Evolutionary conservation across 2,888 invertebrate species (phyloP), one percentile per base, ranked within the genome.

Genomic region (Sturmia bella): DNA sequence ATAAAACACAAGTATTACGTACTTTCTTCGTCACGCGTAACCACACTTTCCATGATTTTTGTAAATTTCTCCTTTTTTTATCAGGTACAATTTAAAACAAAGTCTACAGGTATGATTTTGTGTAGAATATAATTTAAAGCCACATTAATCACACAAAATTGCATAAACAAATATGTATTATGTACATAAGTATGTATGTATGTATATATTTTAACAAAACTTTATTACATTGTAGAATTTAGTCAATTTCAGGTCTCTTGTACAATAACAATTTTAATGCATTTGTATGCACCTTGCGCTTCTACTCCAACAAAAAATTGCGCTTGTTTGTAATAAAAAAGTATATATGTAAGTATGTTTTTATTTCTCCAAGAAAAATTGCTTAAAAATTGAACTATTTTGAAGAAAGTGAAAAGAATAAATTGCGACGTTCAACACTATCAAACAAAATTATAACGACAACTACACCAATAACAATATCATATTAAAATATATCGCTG

Each of bases 1-100:
- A 32, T 32, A 32, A 27, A 27, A 32, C 9, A 13, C 24, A 52
- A 21, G 12, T 52, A 64, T 43, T 81, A 86, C 87, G 87, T 87
- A 88, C 88, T 85, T 61, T 88, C 88, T 80, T 88, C 88, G 59
- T 88, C 88, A 69, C 77, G 85, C 63, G 69, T 83, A 57, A 83
- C 85, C 81, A 84, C 80, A 70, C 84, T 74, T 56, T 82, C 84
- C 27, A 82, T 68, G 37, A 45, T 50, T 78, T 76, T 75, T 63
- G 52, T 64, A 63, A 61, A 13, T 73, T 21, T 83, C 12, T 27
- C 24, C 3, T 6, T 77, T 52, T 70, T 45, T 21, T 52, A 70
- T 78, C 82, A 78, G 82, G 82, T 82, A 82, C 82, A 70, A 77
- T 57, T 64, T 24, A 69, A 75, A 57, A 64, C 6, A 32, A 32